Evolutionary conservation across 2,113 vertebrate genomes (phyloP).

Genomic region (Chloropsis cyanopogon): DNA sequence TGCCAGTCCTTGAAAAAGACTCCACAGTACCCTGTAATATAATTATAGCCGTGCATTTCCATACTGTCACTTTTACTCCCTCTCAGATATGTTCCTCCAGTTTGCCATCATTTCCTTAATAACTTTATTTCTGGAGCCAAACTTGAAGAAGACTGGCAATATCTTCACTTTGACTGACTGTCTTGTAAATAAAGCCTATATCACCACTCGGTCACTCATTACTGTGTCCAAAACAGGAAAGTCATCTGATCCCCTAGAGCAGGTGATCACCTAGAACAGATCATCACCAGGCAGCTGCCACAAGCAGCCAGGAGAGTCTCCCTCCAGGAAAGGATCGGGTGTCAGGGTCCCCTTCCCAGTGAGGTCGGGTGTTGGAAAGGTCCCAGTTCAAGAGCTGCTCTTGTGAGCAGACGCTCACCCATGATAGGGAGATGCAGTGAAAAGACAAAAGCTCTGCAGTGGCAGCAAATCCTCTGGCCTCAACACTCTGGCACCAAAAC

Average conservation of each 20-base stretch:
- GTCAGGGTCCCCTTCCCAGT: too few relatives aligned
- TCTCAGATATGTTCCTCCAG: neutral
- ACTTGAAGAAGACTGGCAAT: neutral
- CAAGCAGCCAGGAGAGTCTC: too few relatives aligned
- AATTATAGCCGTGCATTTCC: neutral
- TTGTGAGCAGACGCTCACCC: too few relatives aligned
- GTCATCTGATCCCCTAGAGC: neutral
- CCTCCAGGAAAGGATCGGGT: too few relatives aligned
- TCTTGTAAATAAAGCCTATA: neutral
- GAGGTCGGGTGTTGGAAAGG: too few relatives aligned
- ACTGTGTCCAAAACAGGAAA: neutral
- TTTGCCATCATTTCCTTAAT: neutral
- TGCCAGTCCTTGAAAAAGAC: neutral
- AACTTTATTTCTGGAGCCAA: neutral
- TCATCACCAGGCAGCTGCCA: too few relatives aligned
- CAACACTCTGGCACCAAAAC: neutral
- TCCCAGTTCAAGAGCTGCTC: too few relatives aligned
- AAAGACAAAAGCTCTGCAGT: neutral
- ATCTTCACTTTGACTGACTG: neutral
- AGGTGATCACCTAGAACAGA: too few relatives aligned
- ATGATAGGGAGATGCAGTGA: too few relatives aligned
- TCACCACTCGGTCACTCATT: neutral
- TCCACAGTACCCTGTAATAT: rapidly evolving
- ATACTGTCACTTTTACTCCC: neutral
- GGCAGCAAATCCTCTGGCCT: neutral